Conservation (phyloP, 2,797 vertebrate species). For the Streptopelia turtur region DNA sequence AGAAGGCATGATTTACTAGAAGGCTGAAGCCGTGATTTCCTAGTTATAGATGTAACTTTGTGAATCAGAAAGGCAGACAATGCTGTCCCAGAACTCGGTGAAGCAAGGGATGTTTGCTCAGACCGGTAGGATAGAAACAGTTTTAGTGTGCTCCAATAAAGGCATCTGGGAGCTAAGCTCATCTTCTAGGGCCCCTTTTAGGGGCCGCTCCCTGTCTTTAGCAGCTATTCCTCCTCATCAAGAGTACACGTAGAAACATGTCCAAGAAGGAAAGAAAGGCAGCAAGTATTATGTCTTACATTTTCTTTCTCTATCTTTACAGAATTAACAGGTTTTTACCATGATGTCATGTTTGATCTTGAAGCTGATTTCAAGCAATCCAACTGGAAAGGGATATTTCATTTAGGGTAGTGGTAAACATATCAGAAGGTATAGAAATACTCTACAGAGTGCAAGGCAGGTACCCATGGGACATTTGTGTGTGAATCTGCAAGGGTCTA, state of each 20-base stretch:
- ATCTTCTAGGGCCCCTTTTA: not conserved
- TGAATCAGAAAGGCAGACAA: not conserved
- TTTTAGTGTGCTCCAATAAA: not conserved
- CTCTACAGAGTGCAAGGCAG: not conserved
- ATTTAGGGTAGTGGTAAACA: not conserved
- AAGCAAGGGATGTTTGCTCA: not conserved
- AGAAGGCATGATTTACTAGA: not conserved
- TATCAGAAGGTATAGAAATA: not conserved
- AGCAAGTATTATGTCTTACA: not conserved
- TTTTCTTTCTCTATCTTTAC: not conserved
- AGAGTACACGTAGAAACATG: not conserved
- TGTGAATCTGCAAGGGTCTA: not conserved
- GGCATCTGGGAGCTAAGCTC: not conserved
- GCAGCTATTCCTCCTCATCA: not conserved
- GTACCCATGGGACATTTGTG: not conserved
- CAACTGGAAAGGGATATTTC: not conserved
- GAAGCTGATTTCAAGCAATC: not conserved
- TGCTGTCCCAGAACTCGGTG: not conserved
- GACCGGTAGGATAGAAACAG: not conserved
- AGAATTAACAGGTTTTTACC: not conserved
- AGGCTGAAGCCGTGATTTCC: not conserved
- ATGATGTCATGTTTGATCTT: rapidly evolving
- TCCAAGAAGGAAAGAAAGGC: not conserved
- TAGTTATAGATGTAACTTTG: not conserved
- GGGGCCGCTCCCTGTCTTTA: not conserved